Evolutionary conservation across 2,888 invertebrate genomes (phyloP).

Genomic region (Ornithoptera alexandrae): DNA sequence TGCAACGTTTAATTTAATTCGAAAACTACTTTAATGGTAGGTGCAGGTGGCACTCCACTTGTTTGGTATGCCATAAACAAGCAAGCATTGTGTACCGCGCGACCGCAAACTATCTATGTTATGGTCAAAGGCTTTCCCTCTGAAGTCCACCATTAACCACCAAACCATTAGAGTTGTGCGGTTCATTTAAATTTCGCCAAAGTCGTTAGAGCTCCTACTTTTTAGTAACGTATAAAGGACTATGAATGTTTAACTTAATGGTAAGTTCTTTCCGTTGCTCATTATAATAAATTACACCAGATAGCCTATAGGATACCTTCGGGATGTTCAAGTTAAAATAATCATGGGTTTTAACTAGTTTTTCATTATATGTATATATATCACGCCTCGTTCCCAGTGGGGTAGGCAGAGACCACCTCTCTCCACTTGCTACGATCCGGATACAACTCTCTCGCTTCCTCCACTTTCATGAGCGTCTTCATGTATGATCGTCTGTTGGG

Average conservation of each 20-base stretch:
- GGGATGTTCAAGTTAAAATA: no score
- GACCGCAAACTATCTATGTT: conserved; percentile 36
- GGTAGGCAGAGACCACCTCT: no score
- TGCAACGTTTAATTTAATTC: no score
- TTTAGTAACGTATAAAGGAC: conserved; percentile 1
- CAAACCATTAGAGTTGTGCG: conserved; percentile 32
- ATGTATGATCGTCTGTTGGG: no score
- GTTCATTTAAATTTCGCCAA: conserved; percentile 28
- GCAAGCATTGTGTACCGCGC: conserved; percentile 12
- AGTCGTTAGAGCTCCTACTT: conserved; percentile 4
- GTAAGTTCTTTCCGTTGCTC: not conserved
- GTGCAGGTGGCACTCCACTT: not conserved
- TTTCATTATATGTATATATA: no score
- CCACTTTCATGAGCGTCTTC: no score
- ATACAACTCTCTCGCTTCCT: no score
- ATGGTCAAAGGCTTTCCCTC: conserved; percentile 33
- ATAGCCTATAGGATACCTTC: no score
- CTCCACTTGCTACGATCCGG: no score
- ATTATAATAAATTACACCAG: conserved; percentile 12
- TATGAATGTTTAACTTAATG: conserved; percentile 13
- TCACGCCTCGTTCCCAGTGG: no score
- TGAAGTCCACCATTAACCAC: conserved; percentile 35
- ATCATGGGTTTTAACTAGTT: no score
- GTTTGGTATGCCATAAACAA: conserved; percentile 14
- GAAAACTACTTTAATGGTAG: no score